Conservation (phyloP, 2,888 invertebrate species). For the Brachypterus glaber region DNA sequence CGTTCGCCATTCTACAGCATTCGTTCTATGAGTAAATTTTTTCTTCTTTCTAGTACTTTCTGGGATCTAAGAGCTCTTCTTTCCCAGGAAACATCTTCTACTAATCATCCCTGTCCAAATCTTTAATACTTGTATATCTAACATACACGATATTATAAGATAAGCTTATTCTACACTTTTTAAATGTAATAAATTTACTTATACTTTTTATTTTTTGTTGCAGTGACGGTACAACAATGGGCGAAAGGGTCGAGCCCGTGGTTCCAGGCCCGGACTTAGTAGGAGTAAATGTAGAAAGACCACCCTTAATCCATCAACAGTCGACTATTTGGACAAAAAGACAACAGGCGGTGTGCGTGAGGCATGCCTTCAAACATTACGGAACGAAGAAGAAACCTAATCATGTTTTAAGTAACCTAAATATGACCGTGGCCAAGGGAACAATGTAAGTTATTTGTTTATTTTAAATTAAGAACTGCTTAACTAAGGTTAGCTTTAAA, state of each 20-base stretch:
- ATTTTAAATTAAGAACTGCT: too few species aligned
- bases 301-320: slow-evolving; percentile 38
- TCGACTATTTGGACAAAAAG: slow-evolving; percentile 55
- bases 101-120: too few species aligned
- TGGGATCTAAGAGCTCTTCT: too few species aligned
- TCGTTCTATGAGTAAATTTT: too few species aligned
- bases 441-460: slow-evolving; percentile 85
- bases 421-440: slow-evolving; percentile 90
- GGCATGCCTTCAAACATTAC: slow-evolving; percentile 82
- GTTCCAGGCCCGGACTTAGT: slow-evolving; percentile 38
- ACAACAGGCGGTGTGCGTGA: slow-evolving; percentile 78
- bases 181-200: slow-evolving; percentile 5
- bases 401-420: slow-evolving; percentile 78
- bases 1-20: too few species aligned
- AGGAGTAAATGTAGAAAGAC: slow-evolving; percentile 36
- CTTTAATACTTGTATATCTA: too few species aligned
- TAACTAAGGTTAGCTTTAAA: too few species aligned
- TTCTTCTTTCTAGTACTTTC: too few species aligned
- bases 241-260: slow-evolving; percentile 36
- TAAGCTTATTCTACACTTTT: too few species aligned
- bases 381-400: slow-evolving; percentile 80
- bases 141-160: too few species aligned
- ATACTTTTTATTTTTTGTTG: slow-evolving; percentile 23
- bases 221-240: slow-evolving; percentile 41
- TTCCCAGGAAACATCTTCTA: too few species aligned